A percentile compares a stretch with the other conserved stretches of the same genome.
Evolutionary conservation across 2,113 vertebrate species (phyloP).

Genomic region (Crotalus tigris): DNA sequence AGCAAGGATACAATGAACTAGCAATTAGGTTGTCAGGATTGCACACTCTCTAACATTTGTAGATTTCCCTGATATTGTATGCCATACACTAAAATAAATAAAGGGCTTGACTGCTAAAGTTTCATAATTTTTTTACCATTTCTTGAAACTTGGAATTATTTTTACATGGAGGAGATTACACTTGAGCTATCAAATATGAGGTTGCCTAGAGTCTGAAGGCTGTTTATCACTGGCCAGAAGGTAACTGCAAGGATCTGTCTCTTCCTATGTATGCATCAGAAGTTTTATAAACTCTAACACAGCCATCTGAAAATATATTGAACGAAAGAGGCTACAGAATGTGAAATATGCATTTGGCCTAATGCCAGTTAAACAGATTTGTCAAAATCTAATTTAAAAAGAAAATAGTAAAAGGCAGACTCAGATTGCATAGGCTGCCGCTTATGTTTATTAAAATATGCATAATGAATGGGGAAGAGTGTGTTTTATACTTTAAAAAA

Average conservation of each 20-base stretch:
- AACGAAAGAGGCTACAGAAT: conserved; percentile 22
- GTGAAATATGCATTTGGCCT: conserved; percentile 39
- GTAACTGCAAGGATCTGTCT: not conserved
- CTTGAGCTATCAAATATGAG: not conserved
- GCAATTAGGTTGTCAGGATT: not conserved
- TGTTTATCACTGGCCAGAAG: not conserved
- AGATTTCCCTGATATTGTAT: not conserved
- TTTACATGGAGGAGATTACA: not conserved
- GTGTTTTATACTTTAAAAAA: not conserved
- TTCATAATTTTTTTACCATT: not conserved
- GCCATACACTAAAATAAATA: not conserved
- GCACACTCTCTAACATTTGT: not conserved
- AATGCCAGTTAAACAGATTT: conserved; percentile 33
- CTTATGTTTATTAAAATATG: not conserved
- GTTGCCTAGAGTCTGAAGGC: not conserved
- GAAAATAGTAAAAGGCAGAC: not conserved
- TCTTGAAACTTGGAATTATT: not conserved
- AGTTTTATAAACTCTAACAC: conserved; percentile 35
- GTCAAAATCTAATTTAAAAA: conserved; percentile 8
- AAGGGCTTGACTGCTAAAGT: not conserved
- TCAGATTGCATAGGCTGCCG: fast-evolving
- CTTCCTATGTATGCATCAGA: conserved; percentile 36
- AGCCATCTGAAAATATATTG: conserved; percentile 39
- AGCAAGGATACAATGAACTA: not conserved
- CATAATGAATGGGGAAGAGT: not conserved